Evolutionary conservation across 2,888 invertebrate genomes (phyloP).

Genomic region (Eristalis pertinax): DNA sequence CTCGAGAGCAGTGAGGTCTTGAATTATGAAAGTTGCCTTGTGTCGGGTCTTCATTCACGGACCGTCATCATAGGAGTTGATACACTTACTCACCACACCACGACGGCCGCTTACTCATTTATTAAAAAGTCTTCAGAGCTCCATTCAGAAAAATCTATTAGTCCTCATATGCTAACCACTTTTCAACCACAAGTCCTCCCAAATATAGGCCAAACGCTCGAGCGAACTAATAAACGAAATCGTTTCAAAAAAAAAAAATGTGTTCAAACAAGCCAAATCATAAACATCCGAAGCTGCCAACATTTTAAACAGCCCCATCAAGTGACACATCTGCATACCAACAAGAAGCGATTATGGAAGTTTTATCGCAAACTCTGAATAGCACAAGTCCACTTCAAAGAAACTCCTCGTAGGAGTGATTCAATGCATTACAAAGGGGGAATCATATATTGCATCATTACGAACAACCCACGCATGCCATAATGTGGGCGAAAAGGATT

Average conservation of each 20-base stretch:
- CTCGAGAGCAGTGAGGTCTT: not conserved
- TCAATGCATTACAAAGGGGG: not conserved
- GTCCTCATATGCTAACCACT: too few relatives aligned
- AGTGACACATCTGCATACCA: not conserved
- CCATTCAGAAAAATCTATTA: too few relatives aligned
- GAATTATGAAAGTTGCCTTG: not conserved
- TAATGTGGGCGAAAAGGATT: not conserved
- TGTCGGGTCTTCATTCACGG: too few relatives aligned
- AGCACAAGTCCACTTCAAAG: not conserved
- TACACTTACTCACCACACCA: too few relatives aligned
- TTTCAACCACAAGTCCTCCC: too few relatives aligned
- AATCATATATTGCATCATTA: not conserved
- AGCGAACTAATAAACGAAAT: too few relatives aligned
- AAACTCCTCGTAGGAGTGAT: not conserved
- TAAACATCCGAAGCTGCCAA: not conserved
- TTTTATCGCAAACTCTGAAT: not conserved
- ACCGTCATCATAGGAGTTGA: too few relatives aligned
- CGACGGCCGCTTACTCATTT: too few relatives aligned
- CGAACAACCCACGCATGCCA: not conserved
- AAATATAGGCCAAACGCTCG: too few relatives aligned
- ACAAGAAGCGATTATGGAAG: not conserved
- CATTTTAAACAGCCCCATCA: not conserved
- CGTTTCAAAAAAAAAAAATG: too few relatives aligned
- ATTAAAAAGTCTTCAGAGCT: too few relatives aligned
- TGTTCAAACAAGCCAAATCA: not conserved